Evolutionary conservation across 2,888 invertebrate genomes (phyloP).

Genomic region (Stratiomys singularior): DNA sequence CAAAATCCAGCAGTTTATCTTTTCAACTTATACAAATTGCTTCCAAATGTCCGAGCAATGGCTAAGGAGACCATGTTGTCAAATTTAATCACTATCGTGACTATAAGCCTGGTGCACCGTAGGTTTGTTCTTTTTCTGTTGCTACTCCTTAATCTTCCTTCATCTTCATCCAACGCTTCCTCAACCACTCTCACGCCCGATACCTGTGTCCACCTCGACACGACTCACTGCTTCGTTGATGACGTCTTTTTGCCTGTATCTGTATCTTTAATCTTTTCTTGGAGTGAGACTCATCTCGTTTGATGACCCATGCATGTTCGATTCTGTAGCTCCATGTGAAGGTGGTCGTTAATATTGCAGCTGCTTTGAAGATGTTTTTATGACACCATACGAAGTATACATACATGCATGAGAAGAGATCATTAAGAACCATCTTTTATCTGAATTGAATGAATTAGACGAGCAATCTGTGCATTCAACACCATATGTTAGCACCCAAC

Average conservation of each 20-base stretch:
- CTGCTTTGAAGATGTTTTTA: conserved; percentile 14
- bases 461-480: too few relatives aligned
- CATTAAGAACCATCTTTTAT: neutral
- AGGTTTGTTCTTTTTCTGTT: neutral
- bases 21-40: conserved; percentile 18
- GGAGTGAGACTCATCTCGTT: conserved; percentile 14
- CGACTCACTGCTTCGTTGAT: conserved; percentile 3
- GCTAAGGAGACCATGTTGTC: conserved; percentile 22
- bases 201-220: conserved; percentile 20
- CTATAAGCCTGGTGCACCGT: neutral
- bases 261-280: neutral
- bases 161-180: neutral
- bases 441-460: neutral
- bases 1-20: neutral
- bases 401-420: neutral
- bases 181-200: neutral
- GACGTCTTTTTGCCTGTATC: neutral
- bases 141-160: neutral
- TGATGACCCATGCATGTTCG: conserved; percentile 24
- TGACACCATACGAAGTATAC: neutral
- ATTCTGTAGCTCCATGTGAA: neutral
- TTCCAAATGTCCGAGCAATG: neutral
- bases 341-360: conserved; percentile 21
- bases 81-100: neutral
- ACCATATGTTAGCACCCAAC: too few relatives aligned